Evolutionary conservation across 1,140 invertebrate species (phyloP).

Genomic region (Saccostrea cuccullata): DNA sequence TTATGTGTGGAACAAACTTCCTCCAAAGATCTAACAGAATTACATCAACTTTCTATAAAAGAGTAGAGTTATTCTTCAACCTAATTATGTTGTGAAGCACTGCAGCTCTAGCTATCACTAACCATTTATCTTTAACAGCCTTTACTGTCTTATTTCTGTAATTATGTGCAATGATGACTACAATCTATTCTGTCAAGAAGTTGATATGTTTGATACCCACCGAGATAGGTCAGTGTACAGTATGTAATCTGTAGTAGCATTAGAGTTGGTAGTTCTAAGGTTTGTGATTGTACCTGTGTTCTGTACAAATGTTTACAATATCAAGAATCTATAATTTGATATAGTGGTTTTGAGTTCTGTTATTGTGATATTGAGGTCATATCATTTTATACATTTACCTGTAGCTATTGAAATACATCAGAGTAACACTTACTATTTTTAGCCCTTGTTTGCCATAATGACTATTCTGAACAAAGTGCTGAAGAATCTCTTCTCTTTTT

Average conservation of each 20-base stretch:
- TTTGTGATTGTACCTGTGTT: not conserved
- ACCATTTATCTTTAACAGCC: too few species aligned
- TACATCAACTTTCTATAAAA: not conserved
- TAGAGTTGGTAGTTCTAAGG: not conserved
- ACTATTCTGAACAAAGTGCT: not conserved
- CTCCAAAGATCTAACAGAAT: not conserved
- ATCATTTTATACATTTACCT: not conserved
- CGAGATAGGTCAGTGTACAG: not conserved
- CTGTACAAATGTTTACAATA: not conserved
- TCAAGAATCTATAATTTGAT: not conserved
- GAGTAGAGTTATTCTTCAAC: not conserved
- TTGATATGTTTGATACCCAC: not conserved
- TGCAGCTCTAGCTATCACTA: too few species aligned
- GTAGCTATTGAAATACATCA: not conserved
- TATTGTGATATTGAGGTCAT: conserved; percentile 26
- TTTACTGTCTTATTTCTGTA: too few species aligned
- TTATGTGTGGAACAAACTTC: not conserved
- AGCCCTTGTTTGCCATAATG: not conserved
- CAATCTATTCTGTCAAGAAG: too few species aligned
- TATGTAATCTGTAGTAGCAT: not conserved
- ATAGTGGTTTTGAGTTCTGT: not conserved
- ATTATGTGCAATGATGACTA: too few species aligned
- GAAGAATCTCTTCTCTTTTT: not conserved
- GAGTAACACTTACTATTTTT: not conserved
- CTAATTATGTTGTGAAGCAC: not conserved